phyloP scores from a whole-genome alignment of 92 coral and sea anemone genomes.

The Diadumene lineata region DNA sequence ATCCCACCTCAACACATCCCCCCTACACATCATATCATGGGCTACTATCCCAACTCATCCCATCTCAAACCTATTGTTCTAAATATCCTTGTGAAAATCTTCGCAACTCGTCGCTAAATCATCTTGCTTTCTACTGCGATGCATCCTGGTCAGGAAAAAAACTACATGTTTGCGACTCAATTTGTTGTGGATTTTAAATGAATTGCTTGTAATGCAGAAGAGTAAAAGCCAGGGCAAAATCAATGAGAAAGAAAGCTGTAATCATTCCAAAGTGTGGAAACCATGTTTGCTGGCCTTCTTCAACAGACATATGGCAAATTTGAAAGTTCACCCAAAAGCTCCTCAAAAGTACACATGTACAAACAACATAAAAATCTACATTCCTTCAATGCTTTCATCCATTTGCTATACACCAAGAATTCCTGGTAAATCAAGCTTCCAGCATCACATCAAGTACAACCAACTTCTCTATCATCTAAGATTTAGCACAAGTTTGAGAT shows the following conservation, averaged over 20 bases:
- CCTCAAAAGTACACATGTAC: no score
- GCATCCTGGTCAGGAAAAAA: conserved; percentile 4
- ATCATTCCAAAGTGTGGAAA: neutral
- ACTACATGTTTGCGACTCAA: neutral
- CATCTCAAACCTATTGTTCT: conserved; percentile 4
- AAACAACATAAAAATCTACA: no score
- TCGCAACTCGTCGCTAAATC: neutral
- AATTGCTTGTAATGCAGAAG: neutral
- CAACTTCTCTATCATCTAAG: neutral
- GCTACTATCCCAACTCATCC: neutral
- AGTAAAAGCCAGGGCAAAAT: neutral
- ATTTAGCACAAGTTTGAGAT: neutral
- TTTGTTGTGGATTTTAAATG: neutral
- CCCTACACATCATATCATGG: conserved; percentile 7
- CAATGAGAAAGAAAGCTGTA: neutral
- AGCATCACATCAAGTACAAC: neutral
- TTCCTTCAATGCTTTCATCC: no score
- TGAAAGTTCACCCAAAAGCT: neutral
- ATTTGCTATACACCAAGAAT: no score
- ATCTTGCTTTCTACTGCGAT: neutral
- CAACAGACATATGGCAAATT: neutral
- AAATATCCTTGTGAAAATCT: neutral
- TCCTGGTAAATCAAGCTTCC: neutral
- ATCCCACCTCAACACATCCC: conserved; percentile 4
- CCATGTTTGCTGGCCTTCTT: no score